A percentile compares a stretch with the other conserved stretches of the same genome.
These are phyloP conservation scores for Festucalex cinctus DNA, from an alignment of 2,113 vertebrate genomes.

Conservation along the genomic window DNA sequence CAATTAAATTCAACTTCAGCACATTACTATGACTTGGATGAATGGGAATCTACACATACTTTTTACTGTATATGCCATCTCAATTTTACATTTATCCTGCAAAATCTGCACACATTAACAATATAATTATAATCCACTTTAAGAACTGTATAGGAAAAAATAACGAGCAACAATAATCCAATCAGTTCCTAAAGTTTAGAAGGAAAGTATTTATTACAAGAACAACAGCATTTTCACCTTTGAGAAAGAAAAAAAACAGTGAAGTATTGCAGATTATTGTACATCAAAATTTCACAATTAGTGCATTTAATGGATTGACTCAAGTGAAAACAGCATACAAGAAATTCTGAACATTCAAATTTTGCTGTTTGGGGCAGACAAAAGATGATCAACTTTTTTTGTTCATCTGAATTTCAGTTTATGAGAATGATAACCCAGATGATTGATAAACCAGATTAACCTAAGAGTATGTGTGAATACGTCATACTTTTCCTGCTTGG, in stretches of 20 bases:
- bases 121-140: neutral
- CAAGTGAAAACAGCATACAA: constrained; percentile 43
- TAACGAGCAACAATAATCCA: neutral
- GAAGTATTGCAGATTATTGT: constrained; percentile 66
- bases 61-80: neutral
- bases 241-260: constrained; percentile 54
- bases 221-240: constrained; percentile 61
- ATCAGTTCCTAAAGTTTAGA: constrained; percentile 36
- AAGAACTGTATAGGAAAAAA: neutral
- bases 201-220: constrained; percentile 71
- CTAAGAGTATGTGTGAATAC: constrained; percentile 5
- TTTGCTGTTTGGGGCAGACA: constrained; percentile 20
- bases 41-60: too few species aligned
- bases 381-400: neutral
- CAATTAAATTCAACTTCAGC: too few species aligned
- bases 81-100: neutral
- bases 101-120: neutral
- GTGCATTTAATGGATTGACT: constrained; percentile 49
- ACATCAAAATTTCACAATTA: constrained; percentile 61
- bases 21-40: too few species aligned
- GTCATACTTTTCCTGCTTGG: constrained; percentile 31
- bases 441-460: constrained; percentile 1
- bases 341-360: constrained; percentile 52
- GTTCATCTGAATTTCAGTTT: neutral
- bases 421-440: constrained; percentile 5